Conservation (phyloP, 37 sponge, comb jelly and placozoan species). For the Dysidea cf. avara region DNA sequence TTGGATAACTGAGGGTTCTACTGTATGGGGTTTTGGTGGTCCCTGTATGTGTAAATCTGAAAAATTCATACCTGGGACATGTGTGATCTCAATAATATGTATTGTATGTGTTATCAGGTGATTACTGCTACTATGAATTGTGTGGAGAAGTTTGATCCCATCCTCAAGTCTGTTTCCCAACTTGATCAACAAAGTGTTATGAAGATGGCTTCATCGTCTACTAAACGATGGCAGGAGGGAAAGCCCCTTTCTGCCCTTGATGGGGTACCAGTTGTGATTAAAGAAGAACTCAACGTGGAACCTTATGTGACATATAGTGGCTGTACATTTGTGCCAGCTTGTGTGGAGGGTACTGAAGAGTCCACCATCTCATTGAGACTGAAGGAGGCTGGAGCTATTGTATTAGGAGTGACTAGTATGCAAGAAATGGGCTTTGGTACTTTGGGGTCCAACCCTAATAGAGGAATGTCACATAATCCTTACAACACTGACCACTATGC, state of each 20-base stretch:
- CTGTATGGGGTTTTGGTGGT: too few species aligned
- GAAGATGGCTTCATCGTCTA: slow-evolving; percentile 74
- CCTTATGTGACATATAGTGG: slow-evolving; percentile 58
- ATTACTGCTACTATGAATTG: neutral
- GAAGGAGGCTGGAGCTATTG: slow-evolving; percentile 74
- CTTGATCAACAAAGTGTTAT: slow-evolving; percentile 44
- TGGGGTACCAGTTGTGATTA: slow-evolving; percentile 86
- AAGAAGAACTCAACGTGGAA: slow-evolving; percentile 72
- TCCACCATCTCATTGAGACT: slow-evolving; percentile 54
- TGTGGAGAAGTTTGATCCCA: slow-evolving; percentile 7
- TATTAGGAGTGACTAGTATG: slow-evolving; percentile 90
- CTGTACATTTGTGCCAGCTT: slow-evolving; percentile 20
- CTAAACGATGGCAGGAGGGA: slow-evolving; percentile 69
- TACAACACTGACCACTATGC: slow-evolving; percentile 70
- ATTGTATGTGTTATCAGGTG: too few species aligned
- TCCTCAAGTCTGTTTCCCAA: slow-evolving; percentile 43
- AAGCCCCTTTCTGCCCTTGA: slow-evolving; percentile 78
- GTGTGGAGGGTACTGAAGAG: slow-evolving; percentile 32
- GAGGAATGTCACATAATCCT: slow-evolving; percentile 82
- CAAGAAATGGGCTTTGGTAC: slow-evolving; percentile 90
- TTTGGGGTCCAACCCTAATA: slow-evolving; percentile 84
- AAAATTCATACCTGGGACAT: too few species aligned
- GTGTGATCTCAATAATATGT: too few species aligned
- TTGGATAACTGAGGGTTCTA: too few species aligned
- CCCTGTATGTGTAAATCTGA: too few species aligned